phyloP scores from a whole-genome alignment of 2,888 invertebrate species.

The Agrotis segetum region DNA sequence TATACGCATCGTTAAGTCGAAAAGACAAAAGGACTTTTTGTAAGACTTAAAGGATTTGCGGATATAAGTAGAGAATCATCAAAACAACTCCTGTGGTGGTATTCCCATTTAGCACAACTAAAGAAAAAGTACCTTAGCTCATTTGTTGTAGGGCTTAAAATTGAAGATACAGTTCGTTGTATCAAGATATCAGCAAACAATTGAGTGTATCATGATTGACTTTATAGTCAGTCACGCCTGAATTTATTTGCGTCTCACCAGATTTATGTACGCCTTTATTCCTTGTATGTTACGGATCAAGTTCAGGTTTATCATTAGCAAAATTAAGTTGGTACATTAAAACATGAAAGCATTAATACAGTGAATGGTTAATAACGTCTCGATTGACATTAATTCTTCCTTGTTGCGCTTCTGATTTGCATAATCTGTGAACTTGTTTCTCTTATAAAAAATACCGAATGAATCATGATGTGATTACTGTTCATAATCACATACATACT shows the following conservation, averaged over 20 bases:
- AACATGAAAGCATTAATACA: slow-evolving; percentile 71
- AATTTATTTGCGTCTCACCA: slow-evolving; percentile 28
- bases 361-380: slow-evolving; percentile 76
- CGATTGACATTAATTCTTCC: slow-evolving; percentile 82
- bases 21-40: slow-evolving; percentile 76
- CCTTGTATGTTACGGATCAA: slow-evolving; percentile 10
- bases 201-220: slow-evolving; percentile 77
- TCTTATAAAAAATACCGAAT: slow-evolving; percentile 63
- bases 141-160: slow-evolving; percentile 21
- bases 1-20: slow-evolving; percentile 74
- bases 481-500: slow-evolving; percentile 42
- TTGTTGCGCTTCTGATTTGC: slow-evolving; percentile 81
- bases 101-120: slow-evolving; percentile 52
- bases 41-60: slow-evolving; percentile 74
- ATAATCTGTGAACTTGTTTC: slow-evolving; percentile 78
- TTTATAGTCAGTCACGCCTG: slow-evolving; percentile 68
- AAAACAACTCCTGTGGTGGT: slow-evolving; percentile 71
- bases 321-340: slow-evolving; percentile 61
- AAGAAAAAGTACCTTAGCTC: slow-evolving; percentile 49
- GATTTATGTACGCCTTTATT: slow-evolving; percentile 39
- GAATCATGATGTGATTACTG: slow-evolving; percentile 57
- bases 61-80: slow-evolving; percentile 71
- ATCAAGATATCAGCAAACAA: slow-evolving; percentile 78
- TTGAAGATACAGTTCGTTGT: slow-evolving; percentile 51
- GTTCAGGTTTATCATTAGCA: slow-evolving; percentile 32